These are phyloP conservation scores for Aptenodytes patagonicus DNA, from an alignment of 2,113 vertebrate genomes.

Conservation along the genomic window DNA sequence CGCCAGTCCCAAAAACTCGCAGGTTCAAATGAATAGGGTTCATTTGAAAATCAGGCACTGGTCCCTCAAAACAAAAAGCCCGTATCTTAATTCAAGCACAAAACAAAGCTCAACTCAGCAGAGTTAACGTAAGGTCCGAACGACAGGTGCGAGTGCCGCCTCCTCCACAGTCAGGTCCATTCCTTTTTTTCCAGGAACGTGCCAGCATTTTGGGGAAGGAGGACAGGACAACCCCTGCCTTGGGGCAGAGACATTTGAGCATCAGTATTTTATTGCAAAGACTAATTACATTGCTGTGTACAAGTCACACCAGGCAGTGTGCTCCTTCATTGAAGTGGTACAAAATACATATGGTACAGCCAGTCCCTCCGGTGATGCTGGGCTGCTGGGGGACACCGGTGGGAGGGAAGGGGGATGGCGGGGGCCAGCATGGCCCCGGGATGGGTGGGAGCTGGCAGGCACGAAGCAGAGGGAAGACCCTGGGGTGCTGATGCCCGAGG, in stretches of 20 bases:
- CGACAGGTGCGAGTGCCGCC: fast-evolving
- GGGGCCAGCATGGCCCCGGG: not conserved
- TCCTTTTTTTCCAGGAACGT: not conserved
- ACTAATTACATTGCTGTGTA: slow-evolving; percentile 72
- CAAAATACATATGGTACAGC: slow-evolving; percentile 69
- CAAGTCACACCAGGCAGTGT: slow-evolving; percentile 63
- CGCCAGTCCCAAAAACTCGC: not conserved
- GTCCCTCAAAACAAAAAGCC: not conserved
- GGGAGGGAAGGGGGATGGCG: not conserved
- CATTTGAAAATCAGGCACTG: not conserved
- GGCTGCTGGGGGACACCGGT: not conserved
- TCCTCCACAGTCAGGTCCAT: not conserved
- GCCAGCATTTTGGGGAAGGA: not conserved
- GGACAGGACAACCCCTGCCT: not conserved
- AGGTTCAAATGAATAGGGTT: not conserved
- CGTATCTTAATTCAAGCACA: not conserved
- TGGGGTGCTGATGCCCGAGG: not conserved
- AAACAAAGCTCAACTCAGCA: not conserved
- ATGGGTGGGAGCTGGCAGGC: not conserved
- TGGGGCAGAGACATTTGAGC: not conserved
- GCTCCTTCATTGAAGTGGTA: slow-evolving; percentile 70
- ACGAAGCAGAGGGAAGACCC: not conserved
- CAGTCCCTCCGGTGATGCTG: not conserved
- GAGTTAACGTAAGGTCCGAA: fast-evolving
- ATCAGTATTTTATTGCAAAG: slow-evolving; percentile 74